Conservation (phyloP, 2,113 vertebrate species). For the Neodon shergylaensis region DNA sequence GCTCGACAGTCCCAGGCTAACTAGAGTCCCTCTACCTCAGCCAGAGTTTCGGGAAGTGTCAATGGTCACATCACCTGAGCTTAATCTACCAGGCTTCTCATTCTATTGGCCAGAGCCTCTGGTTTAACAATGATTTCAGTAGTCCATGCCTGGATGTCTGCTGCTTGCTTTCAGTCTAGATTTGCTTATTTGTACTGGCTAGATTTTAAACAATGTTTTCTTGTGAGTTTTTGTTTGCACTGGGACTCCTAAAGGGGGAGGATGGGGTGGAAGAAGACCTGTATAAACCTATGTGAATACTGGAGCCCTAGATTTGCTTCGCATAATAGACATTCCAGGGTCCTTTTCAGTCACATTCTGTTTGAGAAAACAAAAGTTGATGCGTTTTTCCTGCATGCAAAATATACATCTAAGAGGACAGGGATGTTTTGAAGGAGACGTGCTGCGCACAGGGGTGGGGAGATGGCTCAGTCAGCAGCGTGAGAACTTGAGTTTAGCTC, state of each 20-base stretch:
- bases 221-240: conserved; percentile 3
- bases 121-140: not conserved
- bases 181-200: not conserved
- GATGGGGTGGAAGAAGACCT: not conserved
- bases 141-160: not conserved
- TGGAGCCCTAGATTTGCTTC: not conserved
- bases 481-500: not conserved
- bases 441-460: not conserved
- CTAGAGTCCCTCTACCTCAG: not conserved
- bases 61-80: not conserved
- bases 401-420: not conserved
- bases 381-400: not conserved
- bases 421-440: not conserved
- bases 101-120: not conserved
- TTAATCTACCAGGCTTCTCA: not conserved
- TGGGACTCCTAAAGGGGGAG: not conserved
- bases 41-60: not conserved
- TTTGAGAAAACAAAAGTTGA: not conserved
- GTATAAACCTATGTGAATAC: not conserved
- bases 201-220: not conserved
- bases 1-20: not conserved
- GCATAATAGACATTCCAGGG: not conserved
- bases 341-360: not conserved
- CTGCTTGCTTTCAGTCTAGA: not conserved
- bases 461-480: not conserved